These are phyloP conservation scores for Raja brachyura DNA, from an alignment of 2,113 vertebrate species.

Conservation along the genomic window DNA sequence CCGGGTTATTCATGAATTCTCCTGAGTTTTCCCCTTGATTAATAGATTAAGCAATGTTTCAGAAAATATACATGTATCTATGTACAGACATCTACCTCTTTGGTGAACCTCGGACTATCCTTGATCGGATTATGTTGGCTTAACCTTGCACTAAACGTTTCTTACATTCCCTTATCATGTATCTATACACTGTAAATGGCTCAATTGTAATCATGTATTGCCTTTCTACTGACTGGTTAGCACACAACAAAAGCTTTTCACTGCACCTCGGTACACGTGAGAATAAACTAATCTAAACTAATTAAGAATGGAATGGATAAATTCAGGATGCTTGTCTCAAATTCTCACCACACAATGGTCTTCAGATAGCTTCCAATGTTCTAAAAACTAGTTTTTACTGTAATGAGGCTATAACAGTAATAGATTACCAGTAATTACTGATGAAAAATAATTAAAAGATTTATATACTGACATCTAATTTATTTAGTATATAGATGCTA, in stretches of 20 bases:
- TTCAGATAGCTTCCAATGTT: slow-evolving; percentile 68
- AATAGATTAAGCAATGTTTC: neutral
- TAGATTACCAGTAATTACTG: slow-evolving; percentile 77
- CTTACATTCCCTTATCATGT: too few relatives aligned
- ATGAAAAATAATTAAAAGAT: slow-evolving; percentile 71
- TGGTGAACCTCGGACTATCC: too few relatives aligned
- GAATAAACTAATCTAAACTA: too few relatives aligned
- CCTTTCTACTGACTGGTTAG: too few relatives aligned
- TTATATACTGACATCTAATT: slow-evolving; percentile 74
- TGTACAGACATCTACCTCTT: neutral
- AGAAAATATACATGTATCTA: neutral
- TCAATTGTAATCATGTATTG: too few relatives aligned
- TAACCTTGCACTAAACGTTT: too few relatives aligned
- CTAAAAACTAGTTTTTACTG: slow-evolving; percentile 54
- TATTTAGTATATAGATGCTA: slow-evolving; percentile 69
- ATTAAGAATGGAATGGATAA: neutral
- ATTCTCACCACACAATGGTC: slow-evolving; percentile 38
- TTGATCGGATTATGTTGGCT: too few relatives aligned
- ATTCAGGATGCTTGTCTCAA: neutral
- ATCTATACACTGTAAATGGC: too few relatives aligned
- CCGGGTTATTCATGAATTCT: too few relatives aligned
- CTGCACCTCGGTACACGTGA: too few relatives aligned
- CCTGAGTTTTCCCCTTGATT: too few relatives aligned
- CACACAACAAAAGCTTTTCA: too few relatives aligned
- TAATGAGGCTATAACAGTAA: slow-evolving; percentile 69